A percentile compares a stretch with the other conserved stretches of the same genome.
phyloP scores from a whole-genome alignment of 2,888 invertebrate genomes.

The Drosophila dives region DNA sequence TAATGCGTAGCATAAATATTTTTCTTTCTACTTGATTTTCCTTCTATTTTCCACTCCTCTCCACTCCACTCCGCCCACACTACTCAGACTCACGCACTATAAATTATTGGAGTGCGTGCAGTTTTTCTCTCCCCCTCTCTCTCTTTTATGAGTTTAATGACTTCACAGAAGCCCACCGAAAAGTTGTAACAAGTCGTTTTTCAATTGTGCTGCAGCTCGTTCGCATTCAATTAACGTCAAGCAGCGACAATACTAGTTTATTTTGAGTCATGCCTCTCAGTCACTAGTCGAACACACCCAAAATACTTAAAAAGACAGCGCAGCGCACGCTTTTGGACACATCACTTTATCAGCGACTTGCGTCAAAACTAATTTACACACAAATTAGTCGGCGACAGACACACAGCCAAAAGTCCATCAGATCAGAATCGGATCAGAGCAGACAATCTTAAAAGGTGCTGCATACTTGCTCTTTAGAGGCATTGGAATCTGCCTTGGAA shows the following conservation, averaged over 20 bases:
- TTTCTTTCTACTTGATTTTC: conserved; percentile 60
- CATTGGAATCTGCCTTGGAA: conserved; percentile 12
- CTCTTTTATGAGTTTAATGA: conserved; percentile 77
- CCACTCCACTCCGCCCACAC: conserved; percentile 2
- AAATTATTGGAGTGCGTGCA: conserved; percentile 72
- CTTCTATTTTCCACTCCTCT: conserved; percentile 16
- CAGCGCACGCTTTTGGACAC: background rate
- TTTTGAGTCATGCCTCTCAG: conserved; percentile 12
- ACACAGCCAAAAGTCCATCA: conserved; percentile 18
- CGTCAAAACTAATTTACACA: conserved; percentile 69
- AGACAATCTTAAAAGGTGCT: conserved; percentile 37
- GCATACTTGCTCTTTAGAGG: conserved; percentile 29
- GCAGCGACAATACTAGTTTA: conserved; percentile 26
- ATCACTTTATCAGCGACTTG: conserved; percentile 66
- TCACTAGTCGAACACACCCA: background rate
- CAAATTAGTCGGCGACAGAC: conserved; percentile 54
- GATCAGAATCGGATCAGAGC: conserved; percentile 35
- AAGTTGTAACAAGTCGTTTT: conserved; percentile 35
- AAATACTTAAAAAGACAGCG: background rate
- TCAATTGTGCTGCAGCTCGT: conserved; percentile 56
- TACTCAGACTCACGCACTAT: conserved; percentile 52
- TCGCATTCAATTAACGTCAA: conserved; percentile 75
- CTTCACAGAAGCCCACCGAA: conserved; percentile 41
- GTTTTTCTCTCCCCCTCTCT: conserved; percentile 39
- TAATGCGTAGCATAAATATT: conserved; percentile 71